Conservation (phyloP, 2,113 vertebrate species). For the Heterotis niloticus region DNA sequence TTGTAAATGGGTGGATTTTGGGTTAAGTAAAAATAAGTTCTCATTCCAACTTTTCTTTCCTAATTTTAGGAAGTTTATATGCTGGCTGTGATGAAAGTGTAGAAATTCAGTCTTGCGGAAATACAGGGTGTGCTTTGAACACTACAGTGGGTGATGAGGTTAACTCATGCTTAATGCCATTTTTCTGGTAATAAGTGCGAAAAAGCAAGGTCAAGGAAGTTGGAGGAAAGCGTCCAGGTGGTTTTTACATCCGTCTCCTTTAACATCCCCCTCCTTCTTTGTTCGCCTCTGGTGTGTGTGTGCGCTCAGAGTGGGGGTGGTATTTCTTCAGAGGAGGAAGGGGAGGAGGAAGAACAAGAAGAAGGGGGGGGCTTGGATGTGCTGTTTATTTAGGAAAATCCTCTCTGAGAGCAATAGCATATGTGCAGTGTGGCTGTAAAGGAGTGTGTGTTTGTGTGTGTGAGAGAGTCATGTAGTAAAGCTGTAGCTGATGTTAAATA, state of each 20-base stretch:
- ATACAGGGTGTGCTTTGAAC: neutral
- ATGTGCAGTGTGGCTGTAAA: slow-evolving; percentile 24
- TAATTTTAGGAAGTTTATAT: too few relatives aligned
- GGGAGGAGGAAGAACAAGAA: too few relatives aligned
- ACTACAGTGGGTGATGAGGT: neutral
- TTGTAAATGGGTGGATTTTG: too few relatives aligned
- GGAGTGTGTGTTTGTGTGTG: slow-evolving; percentile 22
- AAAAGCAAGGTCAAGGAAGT: neutral
- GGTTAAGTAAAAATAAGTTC: too few relatives aligned
- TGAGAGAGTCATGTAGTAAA: neutral
- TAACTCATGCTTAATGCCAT: neutral
- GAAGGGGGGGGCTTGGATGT: slow-evolving; percentile 52
- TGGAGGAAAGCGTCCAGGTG: slow-evolving; percentile 42
- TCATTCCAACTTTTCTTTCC: too few relatives aligned
- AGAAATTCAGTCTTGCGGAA: neutral
- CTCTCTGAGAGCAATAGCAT: slow-evolving; percentile 38
- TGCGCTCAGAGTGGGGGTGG: slow-evolving; percentile 31
- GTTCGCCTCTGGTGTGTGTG: slow-evolving; percentile 24
- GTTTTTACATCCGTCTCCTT: slow-evolving; percentile 49
- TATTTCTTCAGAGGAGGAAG: slow-evolving; percentile 30
- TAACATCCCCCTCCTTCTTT: slow-evolving; percentile 20
- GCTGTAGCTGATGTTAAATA: neutral
- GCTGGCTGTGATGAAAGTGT: neutral
- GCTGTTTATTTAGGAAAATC: slow-evolving; percentile 59
- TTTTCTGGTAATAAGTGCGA: neutral